These are phyloP conservation scores for Cynocephalus volans DNA, from an alignment of 2,113 vertebrate species.

Conservation along the genomic window DNA sequence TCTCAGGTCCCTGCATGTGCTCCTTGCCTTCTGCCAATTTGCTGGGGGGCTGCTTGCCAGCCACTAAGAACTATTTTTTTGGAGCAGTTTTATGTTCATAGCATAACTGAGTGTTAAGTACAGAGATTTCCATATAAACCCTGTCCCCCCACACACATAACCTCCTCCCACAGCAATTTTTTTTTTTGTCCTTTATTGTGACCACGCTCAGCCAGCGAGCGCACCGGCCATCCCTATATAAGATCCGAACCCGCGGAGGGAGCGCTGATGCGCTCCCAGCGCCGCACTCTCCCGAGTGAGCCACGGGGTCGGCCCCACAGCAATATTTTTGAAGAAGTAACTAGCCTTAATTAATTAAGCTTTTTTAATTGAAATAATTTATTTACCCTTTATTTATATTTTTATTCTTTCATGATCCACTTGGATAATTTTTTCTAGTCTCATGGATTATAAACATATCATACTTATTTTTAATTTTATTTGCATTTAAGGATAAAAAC, in stretches of 20 bases:
- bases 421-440: conserved; percentile 22
- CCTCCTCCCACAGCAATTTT: neutral
- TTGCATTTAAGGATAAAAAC: conserved; percentile 39
- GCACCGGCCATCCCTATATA: no score
- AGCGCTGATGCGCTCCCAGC: no score
- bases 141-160: neutral
- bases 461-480: neutral
- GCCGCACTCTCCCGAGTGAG: no score
- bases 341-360: conserved; percentile 34
- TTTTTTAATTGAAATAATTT: neutral
- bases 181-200: no score
- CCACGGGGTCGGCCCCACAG: no score
- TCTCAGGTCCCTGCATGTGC: no score
- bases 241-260: no score
- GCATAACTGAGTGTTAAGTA: neutral
- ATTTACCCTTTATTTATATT: neutral
- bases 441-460: neutral
- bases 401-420: neutral
- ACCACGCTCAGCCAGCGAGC: no score
- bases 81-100: neutral
- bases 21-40: no score
- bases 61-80: neutral
- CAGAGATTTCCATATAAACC: neutral
- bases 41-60: no score
- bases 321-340: neutral